phyloP scores from a whole-genome alignment of 2,113 vertebrate species.

The Dasyurus viverrinus region DNA sequence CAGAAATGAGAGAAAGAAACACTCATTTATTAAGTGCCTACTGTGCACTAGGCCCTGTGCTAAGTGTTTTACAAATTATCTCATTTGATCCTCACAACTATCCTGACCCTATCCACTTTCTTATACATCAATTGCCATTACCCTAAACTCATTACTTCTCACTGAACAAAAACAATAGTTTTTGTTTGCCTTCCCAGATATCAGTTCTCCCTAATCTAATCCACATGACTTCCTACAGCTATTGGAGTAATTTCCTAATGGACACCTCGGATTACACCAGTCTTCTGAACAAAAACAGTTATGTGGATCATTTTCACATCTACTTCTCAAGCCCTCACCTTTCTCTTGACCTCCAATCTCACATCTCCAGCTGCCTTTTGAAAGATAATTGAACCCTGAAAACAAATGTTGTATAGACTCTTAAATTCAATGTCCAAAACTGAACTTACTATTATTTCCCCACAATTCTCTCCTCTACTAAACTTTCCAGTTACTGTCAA shows the following conservation, averaged over 20 bases:
- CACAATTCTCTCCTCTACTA: not conserved
- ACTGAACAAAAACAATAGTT: not conserved
- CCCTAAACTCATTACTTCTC: not conserved
- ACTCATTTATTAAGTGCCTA: not conserved
- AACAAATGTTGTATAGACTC: not conserved
- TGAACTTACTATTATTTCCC: not conserved
- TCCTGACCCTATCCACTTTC: too few relatives aligned
- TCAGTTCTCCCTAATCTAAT: not conserved
- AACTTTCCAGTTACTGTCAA: not conserved
- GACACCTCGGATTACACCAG: not conserved
- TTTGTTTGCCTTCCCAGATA: not conserved
- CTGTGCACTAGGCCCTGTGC: not conserved
- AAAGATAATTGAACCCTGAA: not conserved
- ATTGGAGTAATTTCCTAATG: not conserved
- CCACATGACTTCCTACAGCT: not conserved
- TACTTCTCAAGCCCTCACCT: not conserved
- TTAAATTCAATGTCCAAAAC: not conserved
- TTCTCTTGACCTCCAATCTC: not conserved
- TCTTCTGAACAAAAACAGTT: not conserved
- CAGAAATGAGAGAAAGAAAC: not conserved
- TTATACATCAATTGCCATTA: not conserved
- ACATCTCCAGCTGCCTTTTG: not conserved
- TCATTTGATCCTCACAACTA: not conserved
- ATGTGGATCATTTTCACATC: not conserved
- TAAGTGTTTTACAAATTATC: not conserved